Evolutionary conservation across 2,113 vertebrate genomes (phyloP), one percentile per base, ranked within the genome.

Genomic region (Prionailurus viverrinus): DNA sequence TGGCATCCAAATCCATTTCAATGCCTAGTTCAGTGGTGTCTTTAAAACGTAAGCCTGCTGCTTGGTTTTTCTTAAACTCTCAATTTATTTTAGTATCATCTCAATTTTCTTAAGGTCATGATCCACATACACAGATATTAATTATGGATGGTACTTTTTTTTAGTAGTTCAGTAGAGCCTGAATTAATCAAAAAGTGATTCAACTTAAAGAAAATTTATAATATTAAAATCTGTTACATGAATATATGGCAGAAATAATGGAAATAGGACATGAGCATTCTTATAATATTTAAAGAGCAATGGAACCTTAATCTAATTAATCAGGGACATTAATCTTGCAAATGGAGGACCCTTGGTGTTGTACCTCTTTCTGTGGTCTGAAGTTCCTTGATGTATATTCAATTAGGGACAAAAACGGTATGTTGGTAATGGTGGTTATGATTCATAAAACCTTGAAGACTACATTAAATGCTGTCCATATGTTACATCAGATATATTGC

Each of bases 181-280:
- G 31, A 95, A 53, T 95, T 96, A 76, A 39, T 88, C 74, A 97
- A 94, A 95, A 89, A 39, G 13, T 63, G 65, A 87, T 84, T 96
- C n/a, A 94, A 51, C 11, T 88, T 58, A 69, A 15, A 95, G 79
- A 95, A 95, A 51, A 61, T 7, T 68, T 82, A 27, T 29, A 69
- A 27, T 55, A 31, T 83, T 90, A 83, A 89, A 96, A 39, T 6
- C n/a, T 25, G 4, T 84, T 78, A 27, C 25, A 18, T 33, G 68
- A 7, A 13, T 63, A 31, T 61, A 55, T 25, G 39, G 25, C 2
- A 91, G 69, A 93, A 78, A 91, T 48, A 69, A 63, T 76, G 79
- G 80, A 88, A 81, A 45, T 63, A n/a, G 14, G 21, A 36, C 23
- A 15, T 41, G 92, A 69, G 5, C 21, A 27, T 58, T 78, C 23